Evolutionary conservation across 2,888 invertebrate genomes (phyloP).

Genomic region (Gortyna flavago): DNA sequence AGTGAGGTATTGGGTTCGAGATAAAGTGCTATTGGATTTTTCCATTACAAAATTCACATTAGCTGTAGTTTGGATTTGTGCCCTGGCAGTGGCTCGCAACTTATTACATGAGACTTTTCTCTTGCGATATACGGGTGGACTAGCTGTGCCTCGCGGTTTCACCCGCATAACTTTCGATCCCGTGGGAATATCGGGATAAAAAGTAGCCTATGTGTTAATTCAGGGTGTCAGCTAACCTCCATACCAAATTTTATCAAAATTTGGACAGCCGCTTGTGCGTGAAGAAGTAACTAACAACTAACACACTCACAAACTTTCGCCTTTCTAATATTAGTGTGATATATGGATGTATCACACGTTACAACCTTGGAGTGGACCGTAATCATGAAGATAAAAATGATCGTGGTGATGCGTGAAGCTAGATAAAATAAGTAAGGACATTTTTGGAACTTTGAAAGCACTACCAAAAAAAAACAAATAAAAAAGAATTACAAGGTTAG

Average conservation of each 20-base stretch:
- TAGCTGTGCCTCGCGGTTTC: too few relatives aligned
- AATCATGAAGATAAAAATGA: neutral
- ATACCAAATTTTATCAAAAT: too few relatives aligned
- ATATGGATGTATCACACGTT: too few relatives aligned
- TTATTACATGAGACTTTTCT: neutral
- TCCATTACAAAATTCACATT: conserved; percentile 14
- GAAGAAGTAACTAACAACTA: too few relatives aligned
- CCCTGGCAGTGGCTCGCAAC: neutral
- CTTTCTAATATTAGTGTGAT: neutral
- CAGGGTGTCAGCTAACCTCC: too few relatives aligned
- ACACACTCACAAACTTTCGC: too few relatives aligned
- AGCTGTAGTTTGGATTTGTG: conserved; percentile 10
- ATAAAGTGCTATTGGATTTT: conserved; percentile 22
- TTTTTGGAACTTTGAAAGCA: neutral
- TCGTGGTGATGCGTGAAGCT: too few relatives aligned
- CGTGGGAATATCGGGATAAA: too few relatives aligned
- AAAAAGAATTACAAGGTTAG: neutral
- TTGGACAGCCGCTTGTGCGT: too few relatives aligned
- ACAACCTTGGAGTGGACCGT: neutral
- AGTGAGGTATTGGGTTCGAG: neutral
- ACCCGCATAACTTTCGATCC: too few relatives aligned
- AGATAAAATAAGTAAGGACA: neutral
- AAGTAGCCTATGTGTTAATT: too few relatives aligned
- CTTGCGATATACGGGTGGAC: too few relatives aligned
- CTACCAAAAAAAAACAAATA: neutral